A percentile compares a stretch with the other conserved stretches of the same genome.
Conservation (phyloP, 2,113 vertebrate genomes). For the Scomber scombrus region DNA sequence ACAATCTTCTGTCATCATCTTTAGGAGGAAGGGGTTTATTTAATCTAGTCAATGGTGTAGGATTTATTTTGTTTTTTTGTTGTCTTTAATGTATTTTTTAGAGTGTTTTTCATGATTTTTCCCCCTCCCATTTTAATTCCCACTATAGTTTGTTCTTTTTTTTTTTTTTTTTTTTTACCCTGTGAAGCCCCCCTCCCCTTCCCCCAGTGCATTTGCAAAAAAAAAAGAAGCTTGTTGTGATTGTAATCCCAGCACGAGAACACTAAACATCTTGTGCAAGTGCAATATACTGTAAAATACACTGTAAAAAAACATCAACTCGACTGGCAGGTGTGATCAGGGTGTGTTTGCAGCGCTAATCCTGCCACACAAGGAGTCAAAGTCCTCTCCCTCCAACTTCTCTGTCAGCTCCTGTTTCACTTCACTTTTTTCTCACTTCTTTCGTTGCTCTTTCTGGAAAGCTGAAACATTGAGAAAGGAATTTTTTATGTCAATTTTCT, state of each 20-base stretch:
- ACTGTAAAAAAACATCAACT: constrained; percentile 61
- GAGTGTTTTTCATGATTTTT: constrained; percentile 11
- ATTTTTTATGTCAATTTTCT: background rate
- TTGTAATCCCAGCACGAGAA: constrained; percentile 71
- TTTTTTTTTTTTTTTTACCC: constrained; percentile 31
- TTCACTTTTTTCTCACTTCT: background rate
- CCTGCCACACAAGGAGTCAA: constrained; percentile 12
- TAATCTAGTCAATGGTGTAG: constrained; percentile 59
- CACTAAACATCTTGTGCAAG: constrained; percentile 76
- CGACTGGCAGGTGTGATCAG: constrained; percentile 42
- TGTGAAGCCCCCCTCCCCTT: constrained; percentile 39
- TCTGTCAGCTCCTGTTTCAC: constrained; percentile 2
- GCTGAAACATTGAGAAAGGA: background rate
- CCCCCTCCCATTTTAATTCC: constrained; percentile 34
- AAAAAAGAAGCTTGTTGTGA: constrained; percentile 45
- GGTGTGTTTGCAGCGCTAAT: constrained; percentile 16
- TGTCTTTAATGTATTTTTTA: constrained; percentile 48
- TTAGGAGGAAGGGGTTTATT: constrained; percentile 60
- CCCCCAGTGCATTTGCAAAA: constrained; percentile 49
- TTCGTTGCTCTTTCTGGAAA: constrained; percentile 29
- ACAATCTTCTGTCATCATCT: constrained; percentile 52
- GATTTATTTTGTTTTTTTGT: constrained; percentile 47
- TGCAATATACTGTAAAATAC: constrained; percentile 81
- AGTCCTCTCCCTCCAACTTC: constrained; percentile 3
- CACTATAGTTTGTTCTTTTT: constrained; percentile 8